Base-by-base conservation (phyloP, 2,888 invertebrate species). In the Spialia ferax region DNA sequence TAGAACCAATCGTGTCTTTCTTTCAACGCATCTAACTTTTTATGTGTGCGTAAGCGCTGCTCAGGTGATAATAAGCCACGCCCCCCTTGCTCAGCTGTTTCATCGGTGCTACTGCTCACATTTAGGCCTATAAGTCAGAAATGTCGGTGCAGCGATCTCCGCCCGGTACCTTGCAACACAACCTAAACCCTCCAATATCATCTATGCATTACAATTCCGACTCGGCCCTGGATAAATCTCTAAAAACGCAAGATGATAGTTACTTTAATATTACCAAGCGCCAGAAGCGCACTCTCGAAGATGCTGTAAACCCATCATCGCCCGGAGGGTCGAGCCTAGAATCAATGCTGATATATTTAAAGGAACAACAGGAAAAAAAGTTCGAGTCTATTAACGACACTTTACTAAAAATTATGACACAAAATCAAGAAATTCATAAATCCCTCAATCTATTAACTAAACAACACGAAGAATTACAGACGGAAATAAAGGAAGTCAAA, bases 381-480 rank as follows among this genome's bases (percentile, higher is more conserved):
- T 54, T 54, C 10, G 54, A 54, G 1, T 7, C n/a, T 6, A n/a
- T 67, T 8, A 67, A 61, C 22, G 45, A 23, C 38, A 23, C 62
- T 11, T 23, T 68, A n/a, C n/a, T 15, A 1, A 68, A 48, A 13
- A 68, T 68, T n/a, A 35, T 68, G 13, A 11, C 62, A 0, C 68
- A 68, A 50, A 68, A 68, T 13, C 56, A 68, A 48, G 62, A 68
- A 1, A 68, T 68, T 10, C 63, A 63, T 52, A 68, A 62, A 20
- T 38, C 62, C n/a, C 26, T 68, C 1, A 48, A 26, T 3, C 6
- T 8, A 11, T n/a, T 68, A 18, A 50, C 63, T n/a, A 15, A 48
- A 22, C 56, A 63, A n/a, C 35, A 68, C 45, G 56, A 63, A 18
- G 63, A 63, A 11, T 18, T 68, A 15, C 26, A 56, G 38, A 48